phyloP scores from a whole-genome alignment of 1,140 invertebrate genomes.

The Riptortus pedestris region DNA sequence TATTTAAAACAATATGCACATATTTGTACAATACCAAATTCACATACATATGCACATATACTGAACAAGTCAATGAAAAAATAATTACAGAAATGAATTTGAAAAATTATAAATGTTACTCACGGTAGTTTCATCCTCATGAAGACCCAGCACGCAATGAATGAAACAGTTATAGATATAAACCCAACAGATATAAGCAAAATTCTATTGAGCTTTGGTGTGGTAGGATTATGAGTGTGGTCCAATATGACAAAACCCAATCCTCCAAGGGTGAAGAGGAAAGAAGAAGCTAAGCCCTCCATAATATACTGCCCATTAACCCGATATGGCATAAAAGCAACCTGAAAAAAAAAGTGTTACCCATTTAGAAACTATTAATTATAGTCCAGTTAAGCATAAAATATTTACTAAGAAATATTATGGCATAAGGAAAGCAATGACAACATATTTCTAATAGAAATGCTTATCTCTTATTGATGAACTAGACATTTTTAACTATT shows the following conservation, averaged over 20 bases:
- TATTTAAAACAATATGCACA: no score
- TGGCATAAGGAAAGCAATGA: no score
- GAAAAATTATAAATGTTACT: no score
- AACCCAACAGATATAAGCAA: slow-evolving; percentile 87
- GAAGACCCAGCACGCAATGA: slow-evolving; percentile 94
- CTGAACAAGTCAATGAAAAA: slow-evolving; percentile 11
- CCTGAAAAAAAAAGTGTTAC: slow-evolving; percentile 44
- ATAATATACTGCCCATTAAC: slow-evolving; percentile 99
- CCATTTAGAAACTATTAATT: neutral
- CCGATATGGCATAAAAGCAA: slow-evolving; percentile 96
- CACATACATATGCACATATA: slow-evolving; percentile 5
- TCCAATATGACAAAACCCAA: slow-evolving; percentile 94
- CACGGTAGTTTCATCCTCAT: slow-evolving; percentile 97
- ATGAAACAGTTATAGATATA: slow-evolving; percentile 84
- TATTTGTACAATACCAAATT: no score
- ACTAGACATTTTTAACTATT: no score
- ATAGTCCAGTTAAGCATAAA: neutral
- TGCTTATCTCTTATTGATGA: no score
- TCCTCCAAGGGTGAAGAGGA: slow-evolving; percentile 90
- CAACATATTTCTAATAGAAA: no score
- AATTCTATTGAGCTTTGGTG: slow-evolving; percentile 84
- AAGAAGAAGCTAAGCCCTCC: slow-evolving; percentile 94
- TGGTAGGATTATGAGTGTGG: slow-evolving; percentile 81
- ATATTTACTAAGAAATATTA: no score
- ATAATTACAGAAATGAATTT: no score